Evolutionary conservation across 2,888 invertebrate genomes (phyloP).

Genomic region (Dermolepida albohirtum): DNA sequence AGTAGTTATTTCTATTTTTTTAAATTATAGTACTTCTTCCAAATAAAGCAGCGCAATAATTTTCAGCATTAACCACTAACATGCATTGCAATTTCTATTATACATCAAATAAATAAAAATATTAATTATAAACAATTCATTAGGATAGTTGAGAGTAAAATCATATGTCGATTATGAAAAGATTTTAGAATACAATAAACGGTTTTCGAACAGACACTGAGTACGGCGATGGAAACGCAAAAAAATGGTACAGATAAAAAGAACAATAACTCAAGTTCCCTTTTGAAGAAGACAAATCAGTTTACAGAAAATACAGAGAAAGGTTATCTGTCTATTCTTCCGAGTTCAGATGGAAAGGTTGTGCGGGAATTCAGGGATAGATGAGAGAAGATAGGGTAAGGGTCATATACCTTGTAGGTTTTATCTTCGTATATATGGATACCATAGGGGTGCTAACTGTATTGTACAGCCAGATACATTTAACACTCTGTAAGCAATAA

Average conservation of each 20-base stretch:
- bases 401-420: conserved; percentile 45
- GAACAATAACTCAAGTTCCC: conserved; percentile 50
- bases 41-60: too few relatives aligned
- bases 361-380: conserved; percentile 49
- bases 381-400: conserved; percentile 52
- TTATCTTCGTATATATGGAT: conserved; percentile 38
- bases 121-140: too few relatives aligned
- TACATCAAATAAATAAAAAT: too few relatives aligned
- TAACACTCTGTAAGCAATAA: too few relatives aligned
- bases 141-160: neutral
- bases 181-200: conserved; percentile 2
- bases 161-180: neutral
- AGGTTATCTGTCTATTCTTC: conserved; percentile 53
- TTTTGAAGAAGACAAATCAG: conserved; percentile 54
- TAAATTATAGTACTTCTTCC: too few relatives aligned
- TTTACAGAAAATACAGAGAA: conserved; percentile 53
- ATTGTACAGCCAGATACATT: conserved; percentile 45
- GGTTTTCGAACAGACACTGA: conserved; percentile 3
- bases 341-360: conserved; percentile 50
- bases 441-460: conserved; percentile 50
- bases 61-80: too few relatives aligned
- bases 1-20: too few relatives aligned
- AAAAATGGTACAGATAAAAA: conserved; percentile 48
- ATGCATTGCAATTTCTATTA: too few relatives aligned
- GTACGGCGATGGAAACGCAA: conserved; percentile 25